These are phyloP conservation scores for Peromyscus attwateri DNA, from an alignment of 2,797 vertebrate species.

Conservation along the genomic window DNA sequence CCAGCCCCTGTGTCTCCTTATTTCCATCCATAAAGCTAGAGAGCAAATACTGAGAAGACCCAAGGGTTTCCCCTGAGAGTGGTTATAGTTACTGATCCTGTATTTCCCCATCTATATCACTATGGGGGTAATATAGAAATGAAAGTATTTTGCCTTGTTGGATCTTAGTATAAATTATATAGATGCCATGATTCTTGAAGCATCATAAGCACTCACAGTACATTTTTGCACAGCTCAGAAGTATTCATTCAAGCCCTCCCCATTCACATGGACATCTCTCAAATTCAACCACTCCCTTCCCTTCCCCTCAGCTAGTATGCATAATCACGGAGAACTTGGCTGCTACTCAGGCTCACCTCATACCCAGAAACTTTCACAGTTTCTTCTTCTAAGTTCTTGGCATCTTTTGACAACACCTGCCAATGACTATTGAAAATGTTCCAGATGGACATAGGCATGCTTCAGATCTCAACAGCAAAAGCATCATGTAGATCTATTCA, in stretches of 20 bases:
- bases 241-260: background rate
- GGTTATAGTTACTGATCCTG: background rate
- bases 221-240: background rate
- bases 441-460: background rate
- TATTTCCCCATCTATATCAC: background rate
- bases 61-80: background rate
- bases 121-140: background rate
- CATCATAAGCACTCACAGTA: background rate
- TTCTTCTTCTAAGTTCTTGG: background rate
- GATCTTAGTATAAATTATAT: background rate
- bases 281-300: background rate
- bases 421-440: background rate
- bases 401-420: background rate
- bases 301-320: background rate
- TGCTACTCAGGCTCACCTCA: background rate
- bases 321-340: background rate
- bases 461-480: background rate
- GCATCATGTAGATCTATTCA: background rate
- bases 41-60: background rate
- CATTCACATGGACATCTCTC: background rate
- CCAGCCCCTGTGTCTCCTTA: background rate
- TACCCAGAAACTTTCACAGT: background rate
- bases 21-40: background rate
- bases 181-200: background rate
- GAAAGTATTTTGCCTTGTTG: background rate